phyloP scores from a whole-genome alignment of 1,140 invertebrate genomes.

The Eumeta japonica region DNA sequence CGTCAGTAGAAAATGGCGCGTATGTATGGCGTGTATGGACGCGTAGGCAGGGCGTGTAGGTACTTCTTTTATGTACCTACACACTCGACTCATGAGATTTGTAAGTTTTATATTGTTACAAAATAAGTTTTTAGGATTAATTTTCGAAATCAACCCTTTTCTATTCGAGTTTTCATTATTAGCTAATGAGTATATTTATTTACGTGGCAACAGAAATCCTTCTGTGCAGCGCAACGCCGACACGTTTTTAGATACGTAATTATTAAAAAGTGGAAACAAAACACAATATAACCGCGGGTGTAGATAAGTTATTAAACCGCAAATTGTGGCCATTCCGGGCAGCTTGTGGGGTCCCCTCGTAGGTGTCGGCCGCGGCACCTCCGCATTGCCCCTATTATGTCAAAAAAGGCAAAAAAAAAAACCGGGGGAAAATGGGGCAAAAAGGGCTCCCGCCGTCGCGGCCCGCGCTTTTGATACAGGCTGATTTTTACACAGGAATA shows the following conservation, averaged over 20 bases:
- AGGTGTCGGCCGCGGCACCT: constrained; percentile 49
- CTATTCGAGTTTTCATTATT: constrained; percentile 1
- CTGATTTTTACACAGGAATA: constrained; percentile 41
- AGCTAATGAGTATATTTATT: too few relatives aligned
- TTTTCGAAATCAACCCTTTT: constrained; percentile 1
- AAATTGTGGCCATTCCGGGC: constrained; percentile 38
- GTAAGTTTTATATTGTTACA: too few relatives aligned
- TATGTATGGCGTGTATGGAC: too few relatives aligned
- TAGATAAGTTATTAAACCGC: constrained; percentile 49
- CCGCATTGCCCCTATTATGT: constrained; percentile 47
- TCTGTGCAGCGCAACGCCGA: constrained; percentile 6
- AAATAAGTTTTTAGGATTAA: constrained; percentile 2
- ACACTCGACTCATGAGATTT: too few relatives aligned
- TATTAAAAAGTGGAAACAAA: too few relatives aligned
- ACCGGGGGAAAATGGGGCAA: constrained; percentile 32
- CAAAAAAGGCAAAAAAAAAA: constrained; percentile 32
- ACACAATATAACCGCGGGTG: too few relatives aligned
- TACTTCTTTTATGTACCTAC: too few relatives aligned
- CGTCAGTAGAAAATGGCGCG: too few relatives aligned
- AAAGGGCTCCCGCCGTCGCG: constrained; percentile 37
- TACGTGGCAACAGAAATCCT: neutral
- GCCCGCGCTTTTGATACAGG: constrained; percentile 19
- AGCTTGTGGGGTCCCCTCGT: constrained; percentile 47
- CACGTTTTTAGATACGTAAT: constrained; percentile 14
- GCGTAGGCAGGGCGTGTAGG: too few relatives aligned